Evolutionary conservation across 2,797 vertebrate genomes (phyloP), one percentile per base, ranked within the genome.

Genomic region (Acanthornis magna): DNA sequence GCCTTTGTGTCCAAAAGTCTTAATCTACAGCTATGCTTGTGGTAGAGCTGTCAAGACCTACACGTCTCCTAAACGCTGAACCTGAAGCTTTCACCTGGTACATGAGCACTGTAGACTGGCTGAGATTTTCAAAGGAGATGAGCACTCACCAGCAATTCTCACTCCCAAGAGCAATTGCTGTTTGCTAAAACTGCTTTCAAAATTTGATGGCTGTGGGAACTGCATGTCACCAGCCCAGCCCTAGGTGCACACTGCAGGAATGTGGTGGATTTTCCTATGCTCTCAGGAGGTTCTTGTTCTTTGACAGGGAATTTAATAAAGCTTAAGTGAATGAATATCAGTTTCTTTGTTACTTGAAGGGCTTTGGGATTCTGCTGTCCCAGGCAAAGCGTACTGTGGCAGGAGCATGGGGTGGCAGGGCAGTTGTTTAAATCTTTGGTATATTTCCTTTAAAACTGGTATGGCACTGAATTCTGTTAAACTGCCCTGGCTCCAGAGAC

Each of bases 201-300:
- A 87, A 83, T 6, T 3, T 0, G 0, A 20, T 47, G 62, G 34
- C 55, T 3, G 0, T 11, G 3, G 51, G 43, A 86, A 21, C n/a
- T 55, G 30, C 36, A 14, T 0, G 0, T 76, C n/a, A 23, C 8
- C 29, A 72, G 17, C 17, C 70, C 30, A 29, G 27, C 40, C 4
- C 29, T 73, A 26, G 30, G 8, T 36, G 38, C 40, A 21, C 4
- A 2, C 7, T 78, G 43, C 54, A 45, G 77, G 19, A 70, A 30
- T 30, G 26, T n/a, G 62, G 11, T 45, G 36, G 16, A 32, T 90
- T 81, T 78, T 86, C 22, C 51, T 70, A 2, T 5, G 1, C 0
- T 0, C 26, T 79, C 2, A 9, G 40, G 16, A 60, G 30, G 34
- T 29, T 85, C 50, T 51, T 70, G 3, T 57, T 87, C 47, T 89